Percentiles rank a stretch among this genome's conserved stretches.
phyloP scores from a whole-genome alignment of 1,140 invertebrate genomes.

The Platorchestia sp. region DNA sequence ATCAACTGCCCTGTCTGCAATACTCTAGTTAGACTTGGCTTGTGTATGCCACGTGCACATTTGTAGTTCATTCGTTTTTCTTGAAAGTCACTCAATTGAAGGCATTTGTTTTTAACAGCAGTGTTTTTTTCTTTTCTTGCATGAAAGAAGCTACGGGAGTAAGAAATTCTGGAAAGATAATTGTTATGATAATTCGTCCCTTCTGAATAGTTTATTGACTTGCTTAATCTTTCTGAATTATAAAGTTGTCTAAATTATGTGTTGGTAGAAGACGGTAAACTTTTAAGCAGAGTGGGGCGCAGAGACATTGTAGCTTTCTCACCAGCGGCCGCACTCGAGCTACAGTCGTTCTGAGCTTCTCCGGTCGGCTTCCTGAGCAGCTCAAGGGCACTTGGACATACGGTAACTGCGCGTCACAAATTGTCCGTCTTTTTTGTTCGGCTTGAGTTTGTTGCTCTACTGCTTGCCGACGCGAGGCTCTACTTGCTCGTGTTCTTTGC shows the following conservation, averaged over 20 bases:
- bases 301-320: neutral
- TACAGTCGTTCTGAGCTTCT: neutral
- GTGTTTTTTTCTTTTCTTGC: neutral
- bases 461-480: neutral
- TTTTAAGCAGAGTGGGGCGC: neutral
- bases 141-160: neutral
- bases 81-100: neutral
- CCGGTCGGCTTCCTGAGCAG: neutral
- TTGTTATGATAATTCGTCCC: neutral
- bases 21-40: neutral
- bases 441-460: neutral
- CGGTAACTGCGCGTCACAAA: neutral
- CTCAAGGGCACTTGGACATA: neutral
- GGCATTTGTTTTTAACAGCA: neutral
- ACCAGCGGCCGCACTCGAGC: neutral
- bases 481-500: neutral
- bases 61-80: neutral
- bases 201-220: neutral
- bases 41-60: neutral
- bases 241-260: neutral
- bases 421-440: neutral
- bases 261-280: neutral
- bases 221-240: neutral
- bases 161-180: neutral
- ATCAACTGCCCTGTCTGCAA: neutral